These are phyloP conservation scores for Epinotia brunnichana DNA, from an alignment of 2,888 invertebrate genomes.

Conservation along the genomic window DNA sequence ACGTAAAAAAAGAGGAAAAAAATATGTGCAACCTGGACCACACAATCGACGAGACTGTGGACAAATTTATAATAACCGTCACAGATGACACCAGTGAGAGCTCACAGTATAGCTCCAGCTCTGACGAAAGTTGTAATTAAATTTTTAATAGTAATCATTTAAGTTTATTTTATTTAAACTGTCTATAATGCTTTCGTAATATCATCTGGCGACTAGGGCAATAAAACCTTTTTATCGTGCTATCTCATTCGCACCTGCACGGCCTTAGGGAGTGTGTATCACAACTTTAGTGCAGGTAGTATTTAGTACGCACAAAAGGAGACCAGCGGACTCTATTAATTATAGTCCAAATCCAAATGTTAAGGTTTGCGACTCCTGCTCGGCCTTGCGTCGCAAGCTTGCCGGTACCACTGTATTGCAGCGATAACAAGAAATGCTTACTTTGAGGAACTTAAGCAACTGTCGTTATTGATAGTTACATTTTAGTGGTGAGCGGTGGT, in stretches of 20 bases:
- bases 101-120: slow-evolving; percentile 8
- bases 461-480: too few relatives aligned
- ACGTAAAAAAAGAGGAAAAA: slow-evolving; percentile 13
- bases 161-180: not conserved
- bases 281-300: not conserved
- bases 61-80: slow-evolving; percentile 13
- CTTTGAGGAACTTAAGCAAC: too few relatives aligned
- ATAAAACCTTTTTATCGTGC: not conserved
- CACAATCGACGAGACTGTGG: not conserved
- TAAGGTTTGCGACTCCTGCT: too few relatives aligned
- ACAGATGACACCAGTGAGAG: not conserved
- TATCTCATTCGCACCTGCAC: not conserved
- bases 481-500: too few relatives aligned
- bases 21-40: not conserved
- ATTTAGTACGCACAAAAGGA: slow-evolving; percentile 6
- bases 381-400: too few relatives aligned
- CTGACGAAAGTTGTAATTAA: slow-evolving; percentile 1
- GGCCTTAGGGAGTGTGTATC: not conserved
- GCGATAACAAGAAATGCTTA: too few relatives aligned
- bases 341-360: too few relatives aligned
- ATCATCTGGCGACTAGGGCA: slow-evolving; percentile 2
- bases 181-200: not conserved
- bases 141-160: not conserved
- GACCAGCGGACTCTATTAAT: not conserved
- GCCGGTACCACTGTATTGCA: too few relatives aligned